Percentiles rank a stretch among this genome's conserved stretches.
Conservation (phyloP, 1,140 invertebrate genomes). For the Caenorhabditis elegans region WBcel235 BX284605.5:6314501-6315000, state of each 20-base stretch:
- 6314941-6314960: conserved; percentile 69
- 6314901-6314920: conserved; percentile 72
- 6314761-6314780: conserved; percentile 44
- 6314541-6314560: conserved; percentile 48
- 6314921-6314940: conserved; percentile 64
- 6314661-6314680: conserved; percentile 84
- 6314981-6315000: conserved; percentile 78
- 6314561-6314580: conserved; percentile 24
- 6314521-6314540: conserved; percentile 49
- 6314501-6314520: too few species aligned
- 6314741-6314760: conserved; percentile 48
- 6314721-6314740: too few species aligned
- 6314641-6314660: conserved; percentile 81
- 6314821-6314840: conserved; percentile 73
- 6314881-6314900: conserved; percentile 78
- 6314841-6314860: conserved; percentile 65
- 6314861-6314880: conserved; percentile 67
- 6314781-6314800: conserved; percentile 68
- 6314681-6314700: conserved; percentile 69
- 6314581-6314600: conserved; percentile 33
- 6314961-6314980: conserved; percentile 72
- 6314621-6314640: conserved; percentile 37
- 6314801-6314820: conserved; percentile 75
- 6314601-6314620: conserved; percentile 49
- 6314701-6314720: conserved; percentile 22